These are phyloP conservation scores for Eudyptes chrysolophus DNA, from an alignment of 2,113 vertebrate species.

Conservation along the genomic window DNA sequence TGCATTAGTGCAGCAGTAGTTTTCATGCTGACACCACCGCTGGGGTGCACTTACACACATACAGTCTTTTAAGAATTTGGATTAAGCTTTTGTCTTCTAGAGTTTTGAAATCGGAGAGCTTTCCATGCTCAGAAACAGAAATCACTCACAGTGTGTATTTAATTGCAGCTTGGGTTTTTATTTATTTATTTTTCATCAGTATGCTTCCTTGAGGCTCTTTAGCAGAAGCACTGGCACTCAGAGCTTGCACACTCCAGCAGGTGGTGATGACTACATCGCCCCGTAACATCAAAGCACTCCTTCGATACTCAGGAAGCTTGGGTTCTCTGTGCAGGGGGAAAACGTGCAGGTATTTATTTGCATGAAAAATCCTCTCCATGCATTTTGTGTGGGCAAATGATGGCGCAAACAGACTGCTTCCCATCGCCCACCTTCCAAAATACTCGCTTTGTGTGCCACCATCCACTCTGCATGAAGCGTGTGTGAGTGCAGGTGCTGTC, in stretches of 20 bases:
- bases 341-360: background rate
- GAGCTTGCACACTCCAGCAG: background rate
- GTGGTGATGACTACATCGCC: background rate
- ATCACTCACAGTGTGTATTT: background rate
- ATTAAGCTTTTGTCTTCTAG: background rate
- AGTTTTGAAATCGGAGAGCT: background rate
- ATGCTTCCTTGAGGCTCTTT: background rate
- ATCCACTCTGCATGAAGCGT: fast-evolving
- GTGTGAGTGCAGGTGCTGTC: background rate
- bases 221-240: background rate
- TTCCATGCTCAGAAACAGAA: background rate
- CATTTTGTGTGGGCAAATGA: background rate
- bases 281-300: background rate
- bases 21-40: background rate
- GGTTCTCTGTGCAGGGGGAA: background rate
- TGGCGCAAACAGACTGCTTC: background rate
- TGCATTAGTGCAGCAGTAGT: background rate
- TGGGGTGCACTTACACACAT: background rate
- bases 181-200: background rate
- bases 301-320: background rate
- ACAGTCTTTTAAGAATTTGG: background rate
- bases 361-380: background rate
- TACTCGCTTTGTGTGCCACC: fast-evolving
- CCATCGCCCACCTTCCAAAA: background rate
- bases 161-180: background rate